These are phyloP conservation scores for Cylloceria caligata DNA, from an alignment of 2,888 invertebrate species.

Conservation along the genomic window DNA sequence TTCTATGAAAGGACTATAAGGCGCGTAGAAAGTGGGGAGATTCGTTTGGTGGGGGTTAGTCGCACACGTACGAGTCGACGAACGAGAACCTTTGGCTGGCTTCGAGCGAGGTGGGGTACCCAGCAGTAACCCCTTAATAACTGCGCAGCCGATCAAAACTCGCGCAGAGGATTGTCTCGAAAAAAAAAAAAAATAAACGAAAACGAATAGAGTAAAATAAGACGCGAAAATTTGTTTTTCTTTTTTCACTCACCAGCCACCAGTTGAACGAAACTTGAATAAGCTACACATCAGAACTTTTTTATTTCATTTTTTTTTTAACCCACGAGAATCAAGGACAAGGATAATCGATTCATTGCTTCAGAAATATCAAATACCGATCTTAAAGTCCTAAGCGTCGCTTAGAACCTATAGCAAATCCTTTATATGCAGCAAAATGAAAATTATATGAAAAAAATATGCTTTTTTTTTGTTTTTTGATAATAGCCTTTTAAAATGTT, in stretches of 20 bases:
- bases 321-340: conserved; percentile 19
- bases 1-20: conserved; percentile 81
- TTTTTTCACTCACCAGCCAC: conserved; percentile 52
- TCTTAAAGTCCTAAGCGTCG: background rate
- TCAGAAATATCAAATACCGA: conserved; percentile 2
- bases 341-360: conserved; percentile 30
- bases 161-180: conserved; percentile 59
- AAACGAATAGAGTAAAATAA: conserved; percentile 55
- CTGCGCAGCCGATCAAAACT: conserved; percentile 73
- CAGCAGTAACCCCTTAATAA: conserved; percentile 80
- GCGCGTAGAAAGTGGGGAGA: conserved; percentile 72
- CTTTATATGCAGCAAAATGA: too few relatives aligned
- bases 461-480: conserved; percentile 65
- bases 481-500: conserved; percentile 78
- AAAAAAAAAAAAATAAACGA: too few relatives aligned
- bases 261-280: conserved; percentile 62
- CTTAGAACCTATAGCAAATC: background rate
- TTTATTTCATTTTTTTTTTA: conserved; percentile 2
- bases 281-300: conserved; percentile 17
- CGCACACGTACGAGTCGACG: conserved; percentile 64
- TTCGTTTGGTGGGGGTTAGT: conserved; percentile 69
- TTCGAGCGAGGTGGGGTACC: conserved; percentile 71
- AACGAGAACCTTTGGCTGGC: conserved; percentile 68
- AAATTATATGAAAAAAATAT: background rate
- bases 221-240: conserved; percentile 57